Evolutionary conservation across 1,140 invertebrate genomes (phyloP).

Genomic region (Leguminivora glycinivorella): DNA sequence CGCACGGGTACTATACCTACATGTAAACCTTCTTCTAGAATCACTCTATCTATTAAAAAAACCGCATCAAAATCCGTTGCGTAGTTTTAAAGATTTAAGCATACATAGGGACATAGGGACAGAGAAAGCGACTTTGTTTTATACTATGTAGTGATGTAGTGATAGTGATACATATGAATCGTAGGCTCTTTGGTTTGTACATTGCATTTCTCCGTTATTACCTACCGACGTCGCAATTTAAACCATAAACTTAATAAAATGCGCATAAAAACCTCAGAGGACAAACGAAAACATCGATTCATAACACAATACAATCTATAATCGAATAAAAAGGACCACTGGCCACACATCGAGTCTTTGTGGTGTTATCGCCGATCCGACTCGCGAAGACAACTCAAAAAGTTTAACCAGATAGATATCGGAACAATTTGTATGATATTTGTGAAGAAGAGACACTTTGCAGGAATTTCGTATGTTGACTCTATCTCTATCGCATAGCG

Average conservation of each 20-base stretch:
- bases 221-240: too few relatives aligned
- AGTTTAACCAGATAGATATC: slow-evolving; percentile 46
- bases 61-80: too few relatives aligned
- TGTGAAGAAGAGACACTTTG: too few relatives aligned
- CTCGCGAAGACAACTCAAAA: slow-evolving; percentile 44
- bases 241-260: slow-evolving; percentile 52
- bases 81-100: too few relatives aligned
- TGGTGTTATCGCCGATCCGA: slow-evolving; percentile 49
- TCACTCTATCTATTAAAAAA: too few relatives aligned
- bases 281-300: slow-evolving; percentile 68
- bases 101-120: too few relatives aligned
- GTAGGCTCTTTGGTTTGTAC: background rate
- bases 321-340: slow-evolving; percentile 68
- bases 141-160: too few relatives aligned
- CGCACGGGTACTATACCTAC: too few relatives aligned
- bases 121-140: too few relatives aligned
- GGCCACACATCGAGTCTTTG: slow-evolving; percentile 67
- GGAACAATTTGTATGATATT: slow-evolving; percentile 46
- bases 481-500: too few relatives aligned
- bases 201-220: background rate
- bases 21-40: too few relatives aligned
- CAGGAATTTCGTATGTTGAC: too few relatives aligned
- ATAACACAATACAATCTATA: slow-evolving; percentile 75
- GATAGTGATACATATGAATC: background rate
- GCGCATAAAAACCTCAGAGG: slow-evolving; percentile 56